Percentiles rank a stretch among this genome's conserved stretches.
These are phyloP conservation scores for Salarias fasciatus DNA, from an alignment of 2,797 vertebrate species.

Conservation along the genomic window DNA sequence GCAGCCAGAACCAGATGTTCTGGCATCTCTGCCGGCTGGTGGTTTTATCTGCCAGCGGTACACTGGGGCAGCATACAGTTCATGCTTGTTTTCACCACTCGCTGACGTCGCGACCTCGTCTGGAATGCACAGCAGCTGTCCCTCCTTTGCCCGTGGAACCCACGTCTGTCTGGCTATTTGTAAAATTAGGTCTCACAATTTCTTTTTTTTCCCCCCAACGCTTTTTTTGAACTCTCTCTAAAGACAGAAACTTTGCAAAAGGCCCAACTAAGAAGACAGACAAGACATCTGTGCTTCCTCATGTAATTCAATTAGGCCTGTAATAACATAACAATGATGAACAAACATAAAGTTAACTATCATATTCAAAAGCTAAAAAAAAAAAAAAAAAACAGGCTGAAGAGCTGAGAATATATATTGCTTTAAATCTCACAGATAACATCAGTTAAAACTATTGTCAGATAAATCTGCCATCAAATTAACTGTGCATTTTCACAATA, in stretches of 20 bases:
- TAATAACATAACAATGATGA: slow-evolving; percentile 47
- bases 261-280: slow-evolving; percentile 39
- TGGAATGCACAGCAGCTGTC: slow-evolving; percentile 84
- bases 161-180: slow-evolving; percentile 72
- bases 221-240: neutral
- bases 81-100: slow-evolving; percentile 72
- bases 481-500: neutral
- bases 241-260: slow-evolving; percentile 43
- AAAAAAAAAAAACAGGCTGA: too few relatives aligned
- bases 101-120: slow-evolving; percentile 73
- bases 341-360: slow-evolving; percentile 43
- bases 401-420: slow-evolving; percentile 21
- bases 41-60: slow-evolving; percentile 68
- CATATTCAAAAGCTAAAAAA: slow-evolving; percentile 22
- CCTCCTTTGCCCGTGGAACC: slow-evolving; percentile 68
- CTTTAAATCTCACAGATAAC: slow-evolving; percentile 36
- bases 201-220: slow-evolving; percentile 31
- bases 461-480: slow-evolving; percentile 27
- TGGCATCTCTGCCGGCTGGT: slow-evolving; percentile 65
- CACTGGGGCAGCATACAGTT: slow-evolving; percentile 65
- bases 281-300: slow-evolving; percentile 45
- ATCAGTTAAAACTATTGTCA: slow-evolving; percentile 28
- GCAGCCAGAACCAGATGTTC: slow-evolving; percentile 72
- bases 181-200: slow-evolving; percentile 62
- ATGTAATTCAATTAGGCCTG: slow-evolving; percentile 69